Percentiles rank a stretch among this genome's conserved stretches.
phyloP scores from a whole-genome alignment of 2,888 invertebrate genomes.

The Temnothorax unifasciatus region DNA sequence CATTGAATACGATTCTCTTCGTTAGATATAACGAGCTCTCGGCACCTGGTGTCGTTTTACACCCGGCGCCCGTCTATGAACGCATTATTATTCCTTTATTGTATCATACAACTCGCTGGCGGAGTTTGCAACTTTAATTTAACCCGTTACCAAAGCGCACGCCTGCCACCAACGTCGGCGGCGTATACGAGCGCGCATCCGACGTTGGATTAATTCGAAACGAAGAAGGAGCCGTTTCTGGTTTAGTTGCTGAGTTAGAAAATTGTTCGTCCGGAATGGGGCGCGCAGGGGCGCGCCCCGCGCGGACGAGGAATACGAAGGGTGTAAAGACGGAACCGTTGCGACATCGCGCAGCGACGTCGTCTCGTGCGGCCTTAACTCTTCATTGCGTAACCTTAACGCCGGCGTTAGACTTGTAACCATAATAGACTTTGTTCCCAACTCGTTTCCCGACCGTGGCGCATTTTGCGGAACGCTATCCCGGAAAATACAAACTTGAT shows the following conservation, averaged over 20 bases:
- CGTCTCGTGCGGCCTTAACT: slow-evolving; percentile 49
- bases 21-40: slow-evolving; percentile 38
- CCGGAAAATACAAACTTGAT: slow-evolving; percentile 57
- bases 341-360: slow-evolving; percentile 17
- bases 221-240: slow-evolving; percentile 56
- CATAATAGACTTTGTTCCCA: slow-evolving; percentile 67
- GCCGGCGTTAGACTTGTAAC: slow-evolving; percentile 54
- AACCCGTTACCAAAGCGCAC: slow-evolving; percentile 50
- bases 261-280: slow-evolving; percentile 49
- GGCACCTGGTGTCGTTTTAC: slow-evolving; percentile 39
- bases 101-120: slow-evolving; percentile 24
- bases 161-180: slow-evolving; percentile 18
- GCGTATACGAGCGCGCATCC: slow-evolving; percentile 35
- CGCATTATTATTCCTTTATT: slow-evolving; percentile 52
- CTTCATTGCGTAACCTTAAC: slow-evolving; percentile 57
- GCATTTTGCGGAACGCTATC: slow-evolving; percentile 54
- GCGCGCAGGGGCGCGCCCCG: neutral
- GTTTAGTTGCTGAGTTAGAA: slow-evolving; percentile 53
- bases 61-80: slow-evolving; percentile 15
- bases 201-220: slow-evolving; percentile 50
- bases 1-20: slow-evolving; percentile 13
- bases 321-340: slow-evolving; percentile 32
- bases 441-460: slow-evolving; percentile 59
- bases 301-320: slow-evolving; percentile 22
- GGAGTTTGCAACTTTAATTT: slow-evolving; percentile 53